Base-by-base conservation (phyloP, 2,888 invertebrate genomes). In the Masnerella sp. region DNA sequence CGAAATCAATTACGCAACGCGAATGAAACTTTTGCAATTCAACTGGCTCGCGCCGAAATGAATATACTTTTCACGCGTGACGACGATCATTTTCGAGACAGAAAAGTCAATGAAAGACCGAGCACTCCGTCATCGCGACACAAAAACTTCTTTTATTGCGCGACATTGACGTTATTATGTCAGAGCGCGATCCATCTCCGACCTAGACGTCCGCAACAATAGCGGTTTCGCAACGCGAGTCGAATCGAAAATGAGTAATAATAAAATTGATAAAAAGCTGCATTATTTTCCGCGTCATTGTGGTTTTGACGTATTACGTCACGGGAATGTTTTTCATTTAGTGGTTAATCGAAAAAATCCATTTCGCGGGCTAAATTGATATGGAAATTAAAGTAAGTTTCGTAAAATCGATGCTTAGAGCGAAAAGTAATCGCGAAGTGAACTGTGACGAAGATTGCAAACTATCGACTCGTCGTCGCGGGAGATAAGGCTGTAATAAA, bases 141-240 rank as follows among this genome's bases (percentile, higher is more conserved):
- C 84, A 83, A 83, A 84, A 85, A 83, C 82, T 73, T 79, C 81
- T 83, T 84, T 85, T 64, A 86, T 84, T 85, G 82, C 78, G 67
- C 80, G 83, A 84, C 83, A 81, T 76, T 79, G 80, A 78, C 76
- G 76, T 81, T 81, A 84, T 85, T 84, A 83, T 82, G 82, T 81
- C 81, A 79, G 79, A 62, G 78, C 79, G 80, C 81, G 83, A 87
- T 87, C 87, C 84, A 85, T 87, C 87, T 85, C 79, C 68, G 61
- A 67, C 67, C 72, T 11, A 51, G 76, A 76, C 64, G 68, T 61
- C 34, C 52, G 83, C 72, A 61, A 85, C 85, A 86, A 86, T 85
- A 75, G 79, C 78, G 73, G 78, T 76, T 78, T 72, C 69, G 52
- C 59, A 34, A 73, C 52, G 68, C 68, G 58, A 71, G 20, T 14